Evolutionary conservation across 2,113 vertebrate species (phyloP).

Genomic region (Phaethornis superciliosus): DNA sequence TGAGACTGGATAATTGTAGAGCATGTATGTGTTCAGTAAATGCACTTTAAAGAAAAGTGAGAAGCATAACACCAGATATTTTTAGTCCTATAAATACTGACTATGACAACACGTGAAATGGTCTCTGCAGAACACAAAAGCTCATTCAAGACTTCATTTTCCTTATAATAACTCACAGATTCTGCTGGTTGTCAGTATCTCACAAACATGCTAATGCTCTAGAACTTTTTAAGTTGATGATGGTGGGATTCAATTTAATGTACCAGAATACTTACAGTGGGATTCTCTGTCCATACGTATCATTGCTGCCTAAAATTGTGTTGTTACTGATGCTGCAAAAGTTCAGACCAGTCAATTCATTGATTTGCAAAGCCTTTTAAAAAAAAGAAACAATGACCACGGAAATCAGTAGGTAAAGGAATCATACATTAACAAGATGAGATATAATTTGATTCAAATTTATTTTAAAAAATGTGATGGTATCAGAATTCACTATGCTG

Average conservation of each 20-base stretch:
- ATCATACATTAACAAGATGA: background rate
- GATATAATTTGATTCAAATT: background rate
- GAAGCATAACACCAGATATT: background rate
- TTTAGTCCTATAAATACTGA: background rate
- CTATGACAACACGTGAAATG: background rate
- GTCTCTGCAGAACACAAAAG: background rate
- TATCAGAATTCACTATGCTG: background rate
- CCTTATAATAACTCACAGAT: background rate
- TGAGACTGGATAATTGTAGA: background rate
- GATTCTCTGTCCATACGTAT: background rate
- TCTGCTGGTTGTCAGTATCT: background rate
- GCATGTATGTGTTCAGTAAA: background rate
- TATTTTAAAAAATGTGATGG: background rate
- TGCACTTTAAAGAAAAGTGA: background rate
- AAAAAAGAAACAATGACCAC: background rate
- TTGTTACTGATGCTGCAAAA: constrained; percentile 65
- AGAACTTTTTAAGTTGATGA: background rate
- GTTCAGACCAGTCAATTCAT: constrained; percentile 80
- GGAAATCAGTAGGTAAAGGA: background rate
- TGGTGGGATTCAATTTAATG: background rate
- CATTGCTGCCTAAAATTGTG: background rate
- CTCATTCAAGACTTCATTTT: background rate
- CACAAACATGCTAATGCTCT: too few relatives aligned
- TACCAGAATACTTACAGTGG: constrained; percentile 46
- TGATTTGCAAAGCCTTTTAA: constrained; percentile 83